Conservation (phyloP, 2,888 invertebrate genomes). For the Trichogramma dendrolimi region DNA sequence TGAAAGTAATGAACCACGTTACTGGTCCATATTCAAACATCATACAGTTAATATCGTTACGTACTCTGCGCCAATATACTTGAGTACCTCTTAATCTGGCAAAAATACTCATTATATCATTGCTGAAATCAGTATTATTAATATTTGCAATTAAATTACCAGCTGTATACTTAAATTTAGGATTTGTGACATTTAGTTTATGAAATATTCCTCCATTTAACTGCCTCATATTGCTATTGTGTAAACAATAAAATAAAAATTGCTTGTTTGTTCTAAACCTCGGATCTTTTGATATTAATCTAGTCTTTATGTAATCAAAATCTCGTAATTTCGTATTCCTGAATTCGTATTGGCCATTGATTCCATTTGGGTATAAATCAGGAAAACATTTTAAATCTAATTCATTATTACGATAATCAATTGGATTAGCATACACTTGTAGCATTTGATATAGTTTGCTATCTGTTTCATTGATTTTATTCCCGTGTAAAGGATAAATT, state of each 20-base stretch:
- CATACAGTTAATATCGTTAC: too few species aligned
- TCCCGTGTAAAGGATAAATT: constrained; percentile 29
- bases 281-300: constrained; percentile 32
- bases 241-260: constrained; percentile 36
- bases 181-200: constrained; percentile 29
- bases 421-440: constrained; percentile 29
- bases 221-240: constrained; percentile 34
- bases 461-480: constrained; percentile 26
- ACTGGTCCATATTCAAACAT: too few species aligned
- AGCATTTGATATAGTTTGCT: constrained; percentile 33
- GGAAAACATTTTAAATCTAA: constrained; percentile 33
- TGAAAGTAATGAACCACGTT: too few species aligned
- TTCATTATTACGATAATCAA: constrained; percentile 28
- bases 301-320: constrained; percentile 31
- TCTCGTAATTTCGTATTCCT: constrained; percentile 26
- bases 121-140: too few species aligned
- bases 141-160: constrained; percentile 1
- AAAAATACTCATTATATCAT: too few species aligned
- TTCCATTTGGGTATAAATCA: constrained; percentile 30
- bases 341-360: constrained; percentile 29
- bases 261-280: constrained; percentile 34
- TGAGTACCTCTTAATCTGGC: too few species aligned
- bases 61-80: too few species aligned
- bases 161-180: constrained; percentile 19
- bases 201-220: constrained; percentile 30